Evolutionary conservation across 35 echinoderm and acorn worm genomes (phyloP), one percentile per base, ranked within the genome.

Genomic region (Strongylocentrotus purpuratus): DNA sequence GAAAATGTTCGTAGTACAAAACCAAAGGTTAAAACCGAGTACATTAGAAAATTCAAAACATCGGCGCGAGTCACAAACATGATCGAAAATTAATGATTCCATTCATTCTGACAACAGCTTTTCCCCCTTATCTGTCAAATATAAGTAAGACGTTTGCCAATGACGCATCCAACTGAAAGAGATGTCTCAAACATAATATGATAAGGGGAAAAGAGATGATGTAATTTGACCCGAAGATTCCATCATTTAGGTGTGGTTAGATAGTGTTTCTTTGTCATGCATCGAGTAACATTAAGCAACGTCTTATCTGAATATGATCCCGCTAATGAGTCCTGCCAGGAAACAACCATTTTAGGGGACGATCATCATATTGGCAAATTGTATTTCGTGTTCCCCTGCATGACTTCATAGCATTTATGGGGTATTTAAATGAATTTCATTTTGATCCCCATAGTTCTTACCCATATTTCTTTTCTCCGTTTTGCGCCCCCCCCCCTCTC

Each of bases 211-310:
- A 33, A 89, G 87, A 41, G 33, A 89, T 89, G 87, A 89, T 89
- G 87, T 46, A 89, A 89, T 89, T 89, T 89, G 87, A 89, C 87
- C 33, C 33, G 87, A 78, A 78, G 87, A 89, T 89, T 89, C 87
- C 32, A 33, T 89, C 31, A 89, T 89, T 33, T 89, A 89, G 87
- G 87, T 89, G 87, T 89, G 87, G 87, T 89, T 33, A 46, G 87
- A 89, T 89, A 45, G 87, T 89, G 45, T 89, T 89, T 89, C 87
- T 89, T 89, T 89, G 87, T 89, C 87, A 89, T 89, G 45, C 65
- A 89, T 33, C 87, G 25, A 89, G 45, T 89, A 45, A 89, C 87
- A 89, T 46, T 89, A 89, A 89, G 32, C 32, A 89, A 46, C 45
- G 33, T 33, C 87, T 89, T 89, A 89, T 33, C 87, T 89, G 33